phyloP scores from a whole-genome alignment of 2,113 vertebrate genomes.

The Percina caprodes region DNA sequence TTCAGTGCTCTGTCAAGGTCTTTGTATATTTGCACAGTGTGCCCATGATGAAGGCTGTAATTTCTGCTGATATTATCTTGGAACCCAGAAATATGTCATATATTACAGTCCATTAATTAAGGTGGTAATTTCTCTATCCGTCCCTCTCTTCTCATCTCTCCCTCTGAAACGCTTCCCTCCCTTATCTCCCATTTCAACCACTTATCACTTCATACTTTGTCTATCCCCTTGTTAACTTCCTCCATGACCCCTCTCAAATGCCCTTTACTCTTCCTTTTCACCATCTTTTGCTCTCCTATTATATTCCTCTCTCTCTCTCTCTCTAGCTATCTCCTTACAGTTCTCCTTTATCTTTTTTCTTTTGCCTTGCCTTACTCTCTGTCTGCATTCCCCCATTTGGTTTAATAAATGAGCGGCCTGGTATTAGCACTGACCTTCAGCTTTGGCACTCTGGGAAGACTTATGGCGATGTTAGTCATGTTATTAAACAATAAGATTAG shows the following conservation, averaged over 20 bases:
- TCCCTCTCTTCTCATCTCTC: slow-evolving; percentile 52
- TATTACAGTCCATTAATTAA: slow-evolving; percentile 79
- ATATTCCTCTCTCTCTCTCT: slow-evolving; percentile 5
- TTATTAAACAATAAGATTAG: slow-evolving; percentile 77
- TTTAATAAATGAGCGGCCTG: slow-evolving; percentile 61
- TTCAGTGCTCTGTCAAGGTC: slow-evolving; percentile 70
- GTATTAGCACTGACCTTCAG: slow-evolving; percentile 77
- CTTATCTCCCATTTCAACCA: slow-evolving; percentile 44
- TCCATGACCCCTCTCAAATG: slow-evolving; percentile 7
- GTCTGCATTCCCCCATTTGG: slow-evolving; percentile 20
- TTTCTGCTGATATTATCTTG: slow-evolving; percentile 74
- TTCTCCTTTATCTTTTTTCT: slow-evolving; percentile 34
- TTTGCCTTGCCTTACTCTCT: neutral
- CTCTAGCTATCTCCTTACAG: neutral
- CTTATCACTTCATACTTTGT: slow-evolving; percentile 46
- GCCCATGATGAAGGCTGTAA: slow-evolving; percentile 63
- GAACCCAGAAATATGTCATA: slow-evolving; percentile 69
- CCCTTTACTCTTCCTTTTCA: slow-evolving; percentile 26
- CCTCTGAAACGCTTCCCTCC: slow-evolving; percentile 60
- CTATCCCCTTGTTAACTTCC: slow-evolving; percentile 47
- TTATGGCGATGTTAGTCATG: slow-evolving; percentile 63
- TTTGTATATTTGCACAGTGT: slow-evolving; percentile 62
- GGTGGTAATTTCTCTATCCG: slow-evolving; percentile 44
- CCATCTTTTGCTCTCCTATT: slow-evolving; percentile 25
- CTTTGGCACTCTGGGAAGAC: slow-evolving; percentile 63